These are phyloP conservation scores for Amphimedon queenslandica DNA, from an alignment of 37 sponge, comb jelly and placozoan genomes.

Conservation along the genomic window DNA sequence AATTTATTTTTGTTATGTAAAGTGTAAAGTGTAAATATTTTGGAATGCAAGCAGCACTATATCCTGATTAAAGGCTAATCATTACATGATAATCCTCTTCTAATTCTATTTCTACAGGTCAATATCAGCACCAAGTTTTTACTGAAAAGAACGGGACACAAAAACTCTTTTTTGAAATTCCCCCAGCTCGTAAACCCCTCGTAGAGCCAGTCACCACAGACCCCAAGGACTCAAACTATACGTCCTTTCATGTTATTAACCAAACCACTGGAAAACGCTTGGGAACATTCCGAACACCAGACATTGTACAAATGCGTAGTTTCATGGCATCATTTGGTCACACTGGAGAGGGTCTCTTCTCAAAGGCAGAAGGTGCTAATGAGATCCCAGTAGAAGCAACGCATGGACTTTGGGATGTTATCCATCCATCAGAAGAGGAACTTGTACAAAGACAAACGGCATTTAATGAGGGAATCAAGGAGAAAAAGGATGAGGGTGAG, in stretches of 20 bases:
- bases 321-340: slow-evolving; percentile 34
- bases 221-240: slow-evolving; percentile 51
- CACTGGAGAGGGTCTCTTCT: slow-evolving; percentile 10
- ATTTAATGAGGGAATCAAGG: neutral
- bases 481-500: neutral
- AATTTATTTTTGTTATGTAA: too few species aligned
- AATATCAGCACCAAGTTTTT: slow-evolving; percentile 3
- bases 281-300: slow-evolving; percentile 34
- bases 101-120: slow-evolving; percentile 17
- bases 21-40: too few species aligned
- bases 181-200: slow-evolving; percentile 20
- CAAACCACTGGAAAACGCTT: slow-evolving; percentile 20
- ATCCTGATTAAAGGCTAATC: too few species aligned
- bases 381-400: slow-evolving; percentile 14
- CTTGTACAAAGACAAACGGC: neutral
- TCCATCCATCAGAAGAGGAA: slow-evolving; percentile 36
- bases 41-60: too few species aligned
- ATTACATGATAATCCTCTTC: too few species aligned
- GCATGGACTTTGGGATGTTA: slow-evolving; percentile 24
- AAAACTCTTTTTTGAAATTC: slow-evolving; percentile 17
- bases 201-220: slow-evolving; percentile 50
- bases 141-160: slow-evolving; percentile 8
- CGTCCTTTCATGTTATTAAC: slow-evolving; percentile 46
- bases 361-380: neutral
- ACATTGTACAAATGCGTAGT: slow-evolving; percentile 40